Evolutionary conservation across 2,797 vertebrate species (phyloP).

Genomic region (Harpagifer antarcticus): DNA sequence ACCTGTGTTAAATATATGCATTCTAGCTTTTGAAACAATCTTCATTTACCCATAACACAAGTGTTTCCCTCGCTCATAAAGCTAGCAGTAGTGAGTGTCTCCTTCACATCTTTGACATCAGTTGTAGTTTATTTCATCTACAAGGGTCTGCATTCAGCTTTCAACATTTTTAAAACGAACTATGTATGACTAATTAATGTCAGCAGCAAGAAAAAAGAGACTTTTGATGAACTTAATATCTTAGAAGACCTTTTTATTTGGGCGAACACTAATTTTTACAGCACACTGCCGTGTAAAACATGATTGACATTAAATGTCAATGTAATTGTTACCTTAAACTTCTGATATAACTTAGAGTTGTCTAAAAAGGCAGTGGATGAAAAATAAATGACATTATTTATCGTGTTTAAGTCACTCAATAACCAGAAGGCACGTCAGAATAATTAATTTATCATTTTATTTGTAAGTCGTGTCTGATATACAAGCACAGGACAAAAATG

Average conservation of each 20-base stretch:
- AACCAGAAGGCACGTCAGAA: constrained; percentile 32
- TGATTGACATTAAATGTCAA: no score
- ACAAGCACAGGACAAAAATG: constrained; percentile 46
- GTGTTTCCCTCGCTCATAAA: neutral
- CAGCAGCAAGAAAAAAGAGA: neutral
- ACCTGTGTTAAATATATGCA: neutral
- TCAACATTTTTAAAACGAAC: neutral
- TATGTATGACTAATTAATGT: neutral
- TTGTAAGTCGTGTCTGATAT: constrained; percentile 46
- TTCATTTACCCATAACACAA: neutral
- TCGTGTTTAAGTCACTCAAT: constrained; percentile 22
- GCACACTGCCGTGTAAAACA: neutral
- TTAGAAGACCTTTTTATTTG: no score
- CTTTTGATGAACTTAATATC: neutral
- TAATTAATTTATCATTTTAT: constrained; percentile 55
- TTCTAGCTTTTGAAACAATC: neutral
- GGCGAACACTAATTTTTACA: no score
- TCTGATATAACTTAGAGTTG: no score
- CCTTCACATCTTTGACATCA: neutral
- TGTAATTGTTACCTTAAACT: neutral
- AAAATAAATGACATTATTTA: neutral
- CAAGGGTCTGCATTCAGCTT: neutral
- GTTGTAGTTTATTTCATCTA: neutral
- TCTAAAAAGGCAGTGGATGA: neutral
- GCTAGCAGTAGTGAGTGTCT: neutral